phyloP scores from a whole-genome alignment of 2,888 invertebrate species.

The Lithophane ornitopus region DNA sequence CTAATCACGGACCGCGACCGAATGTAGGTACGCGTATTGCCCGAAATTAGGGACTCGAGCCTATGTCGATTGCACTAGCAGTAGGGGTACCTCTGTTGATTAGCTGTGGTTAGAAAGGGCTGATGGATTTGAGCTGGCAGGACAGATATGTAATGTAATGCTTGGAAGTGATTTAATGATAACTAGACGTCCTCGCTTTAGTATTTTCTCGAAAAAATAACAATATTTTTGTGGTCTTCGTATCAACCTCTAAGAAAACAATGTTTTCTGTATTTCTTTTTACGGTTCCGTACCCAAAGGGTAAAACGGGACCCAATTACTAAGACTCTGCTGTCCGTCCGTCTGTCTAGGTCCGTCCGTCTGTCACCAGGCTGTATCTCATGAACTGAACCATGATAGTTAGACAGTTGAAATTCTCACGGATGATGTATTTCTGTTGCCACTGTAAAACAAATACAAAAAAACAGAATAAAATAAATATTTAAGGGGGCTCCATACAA shows the following conservation, averaged over 20 bases:
- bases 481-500: too few species aligned
- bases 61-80: conserved; percentile 20
- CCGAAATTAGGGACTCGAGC: conserved; percentile 26
- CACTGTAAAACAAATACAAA: too few species aligned
- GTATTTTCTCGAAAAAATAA: background rate
- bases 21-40: conserved; percentile 28
- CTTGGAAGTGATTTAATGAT: background rate
- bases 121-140: conserved; percentile 11
- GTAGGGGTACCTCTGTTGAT: conserved; percentile 16
- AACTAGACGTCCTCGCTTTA: background rate
- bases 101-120: background rate
- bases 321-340: too few species aligned
- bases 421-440: too few species aligned
- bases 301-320: too few species aligned
- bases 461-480: too few species aligned
- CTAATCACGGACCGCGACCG: conserved; percentile 42
- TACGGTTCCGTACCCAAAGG: too few species aligned
- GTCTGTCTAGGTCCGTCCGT: too few species aligned
- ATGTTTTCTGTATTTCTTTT: background rate
- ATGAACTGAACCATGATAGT: too few species aligned
- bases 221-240: background rate
- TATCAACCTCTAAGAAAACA: background rate
- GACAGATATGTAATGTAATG: background rate
- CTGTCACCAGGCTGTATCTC: too few species aligned
- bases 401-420: too few species aligned